Base-by-base conservation (phyloP, 1,140 invertebrate genomes). In the Galendromus occidentalis region DNA sequence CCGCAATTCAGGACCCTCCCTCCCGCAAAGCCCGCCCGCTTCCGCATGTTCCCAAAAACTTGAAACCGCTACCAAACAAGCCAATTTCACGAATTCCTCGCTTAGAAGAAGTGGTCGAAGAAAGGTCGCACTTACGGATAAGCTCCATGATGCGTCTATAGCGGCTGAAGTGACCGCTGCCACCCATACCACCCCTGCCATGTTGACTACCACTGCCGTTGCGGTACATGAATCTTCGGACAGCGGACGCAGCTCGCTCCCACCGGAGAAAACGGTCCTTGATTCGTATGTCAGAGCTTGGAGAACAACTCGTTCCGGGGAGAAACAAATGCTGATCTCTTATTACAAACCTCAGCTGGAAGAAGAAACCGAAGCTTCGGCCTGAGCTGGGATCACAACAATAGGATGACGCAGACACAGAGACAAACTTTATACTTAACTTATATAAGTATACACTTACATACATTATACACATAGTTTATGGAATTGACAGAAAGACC, bases 321-420 rank as follows among this genome's bases (percentile, higher is more conserved):
- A 59, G 51, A 17, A 22, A 59, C 51, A 59, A 33, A 59, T 59
- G 51, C 51, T 59, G 51, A 59, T 59, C 51, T 59, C 51, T 25
- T 59, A 29, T 59, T 59, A 59, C 51, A 25, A 33, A 14, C 51
- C 51, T 9, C 51, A 33, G 33, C 33, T 39, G 33, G 9, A 39
- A 9, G 9, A 39, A 9, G 33, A 39, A 39, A 39, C 33, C 9
- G 33, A 39, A 9, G 33, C 33, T 39, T 9, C 33, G 33, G 9
- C 33, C 33, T 39, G 33, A 39, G 9, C 4, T 39, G 33, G 9
- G 9, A 39, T 39, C 4, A 39, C 33, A 39, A 39, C 4, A 39
- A 39, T 6, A 39, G 9, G 9, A 39, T 9, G 33, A 39, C 4
- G 33, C 4, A 39, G 33, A 39, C 33, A 39, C 4, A 39, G 4